Evolutionary conservation across 2,113 vertebrate genomes (phyloP).

Genomic region (Heloderma charlesbogerti): DNA sequence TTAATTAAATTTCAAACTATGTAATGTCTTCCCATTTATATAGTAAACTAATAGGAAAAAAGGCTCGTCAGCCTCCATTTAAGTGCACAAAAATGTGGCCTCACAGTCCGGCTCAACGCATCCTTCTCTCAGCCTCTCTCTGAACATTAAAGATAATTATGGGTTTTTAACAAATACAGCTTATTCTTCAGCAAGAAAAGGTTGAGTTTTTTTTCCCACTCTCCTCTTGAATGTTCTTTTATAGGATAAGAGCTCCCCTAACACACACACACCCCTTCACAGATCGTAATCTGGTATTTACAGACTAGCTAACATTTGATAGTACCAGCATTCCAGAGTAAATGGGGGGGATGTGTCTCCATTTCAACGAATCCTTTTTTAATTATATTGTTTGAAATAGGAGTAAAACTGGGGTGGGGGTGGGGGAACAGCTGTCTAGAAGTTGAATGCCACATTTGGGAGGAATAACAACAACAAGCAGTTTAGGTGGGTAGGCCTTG

Average conservation of each 20-base stretch:
- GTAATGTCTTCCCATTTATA: slow-evolving; percentile 86
- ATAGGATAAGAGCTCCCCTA: slow-evolving; percentile 57
- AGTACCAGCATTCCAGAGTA: slow-evolving; percentile 73
- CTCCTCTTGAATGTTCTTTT: slow-evolving; percentile 61
- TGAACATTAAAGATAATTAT: slow-evolving; percentile 74
- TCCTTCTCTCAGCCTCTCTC: slow-evolving; percentile 56
- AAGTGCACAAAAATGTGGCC: slow-evolving; percentile 57
- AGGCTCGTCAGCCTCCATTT: slow-evolving; percentile 68
- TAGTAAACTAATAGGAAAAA: slow-evolving; percentile 78
- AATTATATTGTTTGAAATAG: slow-evolving; percentile 76
- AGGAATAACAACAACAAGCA: slow-evolving; percentile 63
- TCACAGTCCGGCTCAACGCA: slow-evolving; percentile 60
- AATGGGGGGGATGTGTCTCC: slow-evolving; percentile 67
- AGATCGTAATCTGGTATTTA: slow-evolving; percentile 78
- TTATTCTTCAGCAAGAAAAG: slow-evolving; percentile 63
- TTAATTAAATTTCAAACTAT: slow-evolving; percentile 88
- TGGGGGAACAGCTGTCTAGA: slow-evolving; percentile 71
- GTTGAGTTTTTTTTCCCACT: slow-evolving; percentile 36
- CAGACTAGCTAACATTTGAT: slow-evolving; percentile 68
- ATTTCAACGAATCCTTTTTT: slow-evolving; percentile 78
- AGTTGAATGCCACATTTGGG: slow-evolving; percentile 64
- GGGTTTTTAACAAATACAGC: slow-evolving; percentile 66
- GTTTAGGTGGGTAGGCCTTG: not conserved
- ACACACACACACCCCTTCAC: slow-evolving; percentile 16
- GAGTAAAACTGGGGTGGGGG: slow-evolving; percentile 60